Conservation (phyloP, 37 sponge, comb jelly and placozoan species). For the Bolinopsis microptera region DNA sequence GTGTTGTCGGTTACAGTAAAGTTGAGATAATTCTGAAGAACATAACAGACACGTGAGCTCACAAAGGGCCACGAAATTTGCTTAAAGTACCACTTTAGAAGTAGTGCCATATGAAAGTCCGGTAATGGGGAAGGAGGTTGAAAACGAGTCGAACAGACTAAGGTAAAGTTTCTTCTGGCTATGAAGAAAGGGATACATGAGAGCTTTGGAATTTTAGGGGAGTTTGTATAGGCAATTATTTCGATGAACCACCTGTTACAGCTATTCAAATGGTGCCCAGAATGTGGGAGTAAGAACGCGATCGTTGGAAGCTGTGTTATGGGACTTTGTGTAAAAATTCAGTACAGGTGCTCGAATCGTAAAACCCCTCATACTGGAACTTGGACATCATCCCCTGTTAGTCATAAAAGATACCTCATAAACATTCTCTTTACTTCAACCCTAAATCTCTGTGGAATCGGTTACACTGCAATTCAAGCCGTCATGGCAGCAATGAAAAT, state of each 20-base stretch:
- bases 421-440: neutral
- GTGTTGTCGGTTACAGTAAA: no score
- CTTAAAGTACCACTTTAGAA: no score
- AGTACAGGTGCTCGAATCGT: neutral
- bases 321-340: neutral
- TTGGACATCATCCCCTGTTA: neutral
- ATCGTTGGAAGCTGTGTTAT: neutral
- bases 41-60: no score
- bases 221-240: slow-evolving; percentile 1
- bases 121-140: no score
- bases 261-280: slow-evolving; percentile 1
- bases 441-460: neutral
- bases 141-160: no score
- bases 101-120: no score
- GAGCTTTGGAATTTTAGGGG: no score
- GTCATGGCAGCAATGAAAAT: slow-evolving; percentile 9
- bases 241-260: neutral
- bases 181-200: no score
- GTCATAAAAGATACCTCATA: neutral
- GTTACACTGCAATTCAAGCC: neutral
- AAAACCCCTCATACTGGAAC: neutral
- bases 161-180: no score
- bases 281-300: neutral
- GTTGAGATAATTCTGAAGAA: no score
- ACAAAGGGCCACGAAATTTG: no score